These are phyloP conservation scores for Sebastes oblongus DNA, from an alignment of 2,797 vertebrate genomes.

Conservation along the genomic window DNA sequence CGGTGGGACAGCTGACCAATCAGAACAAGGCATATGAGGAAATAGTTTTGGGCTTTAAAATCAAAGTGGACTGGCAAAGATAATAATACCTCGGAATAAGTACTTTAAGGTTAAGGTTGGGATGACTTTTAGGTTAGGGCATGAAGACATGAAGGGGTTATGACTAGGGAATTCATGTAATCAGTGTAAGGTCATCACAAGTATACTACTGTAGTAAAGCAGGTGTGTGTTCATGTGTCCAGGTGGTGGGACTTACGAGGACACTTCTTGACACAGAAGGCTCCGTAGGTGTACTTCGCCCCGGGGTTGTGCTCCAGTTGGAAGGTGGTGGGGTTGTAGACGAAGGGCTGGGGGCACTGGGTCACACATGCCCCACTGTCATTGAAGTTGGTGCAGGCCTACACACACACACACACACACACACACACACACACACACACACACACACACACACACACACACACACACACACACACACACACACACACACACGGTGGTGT, in stretches of 20 bases:
- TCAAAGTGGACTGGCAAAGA: not conserved
- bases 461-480: not conserved
- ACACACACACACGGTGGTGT: too few relatives aligned
- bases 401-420: not conserved
- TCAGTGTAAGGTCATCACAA: not conserved
- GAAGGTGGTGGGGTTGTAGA: conserved; percentile 96
- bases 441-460: not conserved
- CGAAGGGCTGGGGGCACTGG: conserved; percentile 95
- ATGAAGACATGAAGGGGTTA: not conserved
- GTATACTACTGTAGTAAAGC: not conserved
- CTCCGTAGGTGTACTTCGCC: conserved; percentile 96
- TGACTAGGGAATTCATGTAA: not conserved
- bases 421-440: not conserved
- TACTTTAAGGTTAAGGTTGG: not conserved
- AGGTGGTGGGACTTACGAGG: conserved; percentile 87
- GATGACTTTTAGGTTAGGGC: not conserved
- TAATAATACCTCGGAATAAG: not conserved
- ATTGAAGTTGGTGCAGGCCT: conserved; percentile 93
- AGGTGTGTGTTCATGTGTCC: not conserved
- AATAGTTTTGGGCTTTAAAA: not conserved
- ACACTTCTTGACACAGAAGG: conserved; percentile 98
- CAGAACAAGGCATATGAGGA: not conserved
- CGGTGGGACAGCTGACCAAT: too few relatives aligned
- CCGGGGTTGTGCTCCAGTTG: conserved; percentile 95
- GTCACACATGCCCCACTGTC: conserved; percentile 97